Conservation (phyloP, 2,797 vertebrate genomes). For the Prionace glauca region DNA sequence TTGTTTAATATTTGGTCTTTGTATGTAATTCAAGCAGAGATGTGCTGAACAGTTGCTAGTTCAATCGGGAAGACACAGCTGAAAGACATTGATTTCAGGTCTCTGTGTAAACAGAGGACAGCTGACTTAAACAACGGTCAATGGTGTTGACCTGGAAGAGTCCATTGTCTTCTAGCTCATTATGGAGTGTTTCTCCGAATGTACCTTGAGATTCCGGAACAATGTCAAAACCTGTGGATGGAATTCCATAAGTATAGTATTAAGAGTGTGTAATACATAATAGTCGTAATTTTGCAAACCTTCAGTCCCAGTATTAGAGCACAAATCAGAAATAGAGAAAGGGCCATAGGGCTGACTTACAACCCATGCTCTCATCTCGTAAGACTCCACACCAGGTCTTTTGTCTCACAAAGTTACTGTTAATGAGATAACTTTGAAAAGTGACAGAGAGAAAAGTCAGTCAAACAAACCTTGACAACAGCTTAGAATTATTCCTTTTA, state of each 20-base stretch:
- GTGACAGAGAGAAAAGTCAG: background rate
- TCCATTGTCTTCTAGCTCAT: conserved; percentile 72
- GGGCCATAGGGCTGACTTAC: background rate
- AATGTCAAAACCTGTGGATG: conserved; percentile 71
- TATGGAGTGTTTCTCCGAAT: conserved; percentile 66
- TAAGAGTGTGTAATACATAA: background rate
- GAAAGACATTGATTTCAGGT: conserved; percentile 60
- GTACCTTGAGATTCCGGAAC: conserved; percentile 69
- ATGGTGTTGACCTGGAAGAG: conserved; percentile 88
- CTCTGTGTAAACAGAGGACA: conserved; percentile 89
- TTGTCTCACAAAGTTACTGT: background rate
- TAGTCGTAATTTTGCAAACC: background rate
- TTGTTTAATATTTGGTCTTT: background rate
- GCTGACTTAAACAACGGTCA: conserved; percentile 86
- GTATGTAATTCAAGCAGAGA: background rate
- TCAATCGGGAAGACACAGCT: background rate
- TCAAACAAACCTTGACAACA: background rate
- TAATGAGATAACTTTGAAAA: background rate
- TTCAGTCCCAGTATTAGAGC: background rate
- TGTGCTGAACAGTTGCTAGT: background rate
- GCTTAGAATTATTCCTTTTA: background rate
- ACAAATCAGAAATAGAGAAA: background rate
- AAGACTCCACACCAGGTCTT: background rate
- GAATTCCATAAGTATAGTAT: conserved; percentile 40
- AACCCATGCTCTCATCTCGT: background rate